Evolutionary conservation across 2,888 invertebrate genomes (phyloP).

Genomic region (Euproctis similis): DNA sequence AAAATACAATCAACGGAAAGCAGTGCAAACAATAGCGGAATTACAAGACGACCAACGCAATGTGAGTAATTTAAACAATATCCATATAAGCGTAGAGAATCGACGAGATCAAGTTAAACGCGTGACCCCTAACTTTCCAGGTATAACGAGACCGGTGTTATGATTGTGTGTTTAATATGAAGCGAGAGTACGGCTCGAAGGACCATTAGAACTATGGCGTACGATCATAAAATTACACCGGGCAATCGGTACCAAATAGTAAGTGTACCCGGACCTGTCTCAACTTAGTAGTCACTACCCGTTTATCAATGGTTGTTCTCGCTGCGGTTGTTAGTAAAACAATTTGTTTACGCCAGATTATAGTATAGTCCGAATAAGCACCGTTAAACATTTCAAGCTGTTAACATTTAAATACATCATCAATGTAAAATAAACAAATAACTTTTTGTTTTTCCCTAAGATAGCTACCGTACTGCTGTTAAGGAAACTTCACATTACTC

Average conservation of each 20-base stretch:
- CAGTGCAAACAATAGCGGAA: conserved; percentile 22
- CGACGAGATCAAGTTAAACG: conserved; percentile 51
- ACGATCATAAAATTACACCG: conserved; percentile 65
- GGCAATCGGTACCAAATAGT: conserved; percentile 50
- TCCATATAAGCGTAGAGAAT: conserved; percentile 53
- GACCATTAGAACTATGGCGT: conserved; percentile 68
- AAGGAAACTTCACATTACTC: no score
- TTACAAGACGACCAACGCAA: conserved; percentile 29
- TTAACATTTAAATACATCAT: no score
- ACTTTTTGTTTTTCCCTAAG: no score
- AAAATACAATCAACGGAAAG: conserved; percentile 28
- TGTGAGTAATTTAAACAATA: conserved; percentile 40
- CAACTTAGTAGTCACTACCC: conserved; percentile 32
- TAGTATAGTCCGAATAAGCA: no score
- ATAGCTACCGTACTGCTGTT: no score
- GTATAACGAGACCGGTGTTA: conserved; percentile 41
- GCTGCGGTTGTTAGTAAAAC: conserved; percentile 1
- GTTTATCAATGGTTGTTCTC: conserved; percentile 14
- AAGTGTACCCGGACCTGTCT: conserved; percentile 53
- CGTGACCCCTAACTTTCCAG: conserved; percentile 49
- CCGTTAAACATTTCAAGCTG: no score
- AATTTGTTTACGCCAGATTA: background rate
- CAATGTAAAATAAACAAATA: no score
- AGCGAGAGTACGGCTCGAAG: conserved; percentile 34
- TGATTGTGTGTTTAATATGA: conserved; percentile 36